A percentile compares a stretch with the other conserved stretches of the same genome.
Evolutionary conservation across 2,113 vertebrate genomes (phyloP).

Genomic region (Oryzias curvinotus): DNA sequence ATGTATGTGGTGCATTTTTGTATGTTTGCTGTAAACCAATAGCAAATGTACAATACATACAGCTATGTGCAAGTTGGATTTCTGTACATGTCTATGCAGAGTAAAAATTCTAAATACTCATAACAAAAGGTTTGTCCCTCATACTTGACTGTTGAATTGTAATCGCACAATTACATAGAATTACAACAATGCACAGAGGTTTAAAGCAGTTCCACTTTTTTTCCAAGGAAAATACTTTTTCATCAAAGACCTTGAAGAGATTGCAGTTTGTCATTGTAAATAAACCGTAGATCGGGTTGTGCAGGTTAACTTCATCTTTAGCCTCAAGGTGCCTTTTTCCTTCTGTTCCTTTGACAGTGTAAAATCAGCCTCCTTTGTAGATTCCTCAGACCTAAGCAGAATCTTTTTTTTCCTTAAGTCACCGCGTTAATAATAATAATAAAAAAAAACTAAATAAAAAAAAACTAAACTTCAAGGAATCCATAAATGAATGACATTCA

Average conservation of each 20-base stretch:
- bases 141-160: slow-evolving; percentile 67
- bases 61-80: slow-evolving; percentile 78
- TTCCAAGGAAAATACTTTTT: slow-evolving; percentile 54
- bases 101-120: slow-evolving; percentile 65
- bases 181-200: slow-evolving; percentile 73
- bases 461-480: slow-evolving; percentile 27
- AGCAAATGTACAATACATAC: slow-evolving; percentile 81
- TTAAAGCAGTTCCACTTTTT: slow-evolving; percentile 70
- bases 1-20: slow-evolving; percentile 77
- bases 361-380: slow-evolving; percentile 97
- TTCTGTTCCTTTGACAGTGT: slow-evolving; percentile 90
- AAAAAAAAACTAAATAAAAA: background rate
- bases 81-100: slow-evolving; percentile 79
- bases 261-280: slow-evolving; percentile 84
- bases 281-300: slow-evolving; percentile 84
- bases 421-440: slow-evolving; percentile 34
- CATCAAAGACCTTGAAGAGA: slow-evolving; percentile 82
- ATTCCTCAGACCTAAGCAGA: slow-evolving; percentile 95
- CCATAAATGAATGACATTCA: slow-evolving; percentile 97
- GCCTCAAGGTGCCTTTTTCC: slow-evolving; percentile 79
- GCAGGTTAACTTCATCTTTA: slow-evolving; percentile 83
- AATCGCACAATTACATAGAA: slow-evolving; percentile 77
- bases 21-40: slow-evolving; percentile 73
- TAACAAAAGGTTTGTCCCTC: slow-evolving; percentile 60
- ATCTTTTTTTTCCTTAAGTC: slow-evolving; percentile 72